These are phyloP conservation scores for Phyllopteryx taeniolatus DNA, from an alignment of 2,113 vertebrate genomes.

Conservation along the genomic window DNA sequence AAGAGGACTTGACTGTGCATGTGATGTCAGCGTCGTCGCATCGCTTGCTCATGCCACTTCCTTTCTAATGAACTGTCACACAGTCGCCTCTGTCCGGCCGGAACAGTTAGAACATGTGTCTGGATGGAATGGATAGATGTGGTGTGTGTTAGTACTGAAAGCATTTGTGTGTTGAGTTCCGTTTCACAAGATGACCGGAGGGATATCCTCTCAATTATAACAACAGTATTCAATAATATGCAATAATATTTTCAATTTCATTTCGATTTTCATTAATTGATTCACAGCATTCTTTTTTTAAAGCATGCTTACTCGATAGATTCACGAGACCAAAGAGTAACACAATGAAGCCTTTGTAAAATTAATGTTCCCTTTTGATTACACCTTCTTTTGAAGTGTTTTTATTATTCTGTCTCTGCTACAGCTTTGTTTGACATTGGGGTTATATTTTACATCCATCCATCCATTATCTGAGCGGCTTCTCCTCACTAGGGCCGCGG, in stretches of 20 bases:
- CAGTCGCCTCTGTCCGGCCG: conserved; percentile 49
- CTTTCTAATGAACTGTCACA: conserved; percentile 50
- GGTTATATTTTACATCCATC: too few species aligned
- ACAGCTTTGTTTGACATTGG: too few species aligned
- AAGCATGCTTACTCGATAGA: too few species aligned
- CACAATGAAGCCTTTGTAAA: too few species aligned
- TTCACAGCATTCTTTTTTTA: background rate
- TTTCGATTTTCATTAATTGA: background rate
- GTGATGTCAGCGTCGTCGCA: conserved; percentile 25
- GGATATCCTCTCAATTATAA: too few species aligned
- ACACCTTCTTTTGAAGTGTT: too few species aligned
- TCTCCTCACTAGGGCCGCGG: too few species aligned
- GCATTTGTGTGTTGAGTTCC: background rate
- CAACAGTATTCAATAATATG: background rate
- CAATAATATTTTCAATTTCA: background rate
- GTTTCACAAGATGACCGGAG: background rate
- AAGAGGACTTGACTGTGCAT: conserved; percentile 23
- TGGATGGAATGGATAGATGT: conserved; percentile 12
- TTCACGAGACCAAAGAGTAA: too few species aligned
- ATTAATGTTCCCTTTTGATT: too few species aligned
- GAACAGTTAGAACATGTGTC: conserved; percentile 27
- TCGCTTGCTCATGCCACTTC: conserved; percentile 51
- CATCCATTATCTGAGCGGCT: too few species aligned
- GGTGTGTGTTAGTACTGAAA: background rate
- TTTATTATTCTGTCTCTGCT: too few species aligned